phyloP scores from a whole-genome alignment of 2,888 invertebrate genomes.

The Ophraella communa region DNA sequence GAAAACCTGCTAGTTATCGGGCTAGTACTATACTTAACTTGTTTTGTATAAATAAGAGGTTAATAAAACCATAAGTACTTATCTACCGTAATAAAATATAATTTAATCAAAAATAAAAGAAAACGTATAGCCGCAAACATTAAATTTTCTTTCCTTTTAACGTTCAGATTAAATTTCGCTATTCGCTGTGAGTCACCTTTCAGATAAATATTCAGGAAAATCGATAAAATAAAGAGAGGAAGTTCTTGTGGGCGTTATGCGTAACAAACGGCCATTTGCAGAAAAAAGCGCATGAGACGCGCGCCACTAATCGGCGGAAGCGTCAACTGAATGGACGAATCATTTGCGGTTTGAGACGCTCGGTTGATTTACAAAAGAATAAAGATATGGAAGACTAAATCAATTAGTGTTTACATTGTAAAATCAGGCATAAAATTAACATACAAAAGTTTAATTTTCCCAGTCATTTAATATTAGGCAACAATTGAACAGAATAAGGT shows the following conservation, averaged over 20 bases:
- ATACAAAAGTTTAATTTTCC: no score
- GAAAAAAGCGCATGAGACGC: conserved; percentile 1
- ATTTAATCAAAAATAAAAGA: no score
- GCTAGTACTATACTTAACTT: no score
- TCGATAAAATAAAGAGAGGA: background rate
- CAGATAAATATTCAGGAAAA: background rate
- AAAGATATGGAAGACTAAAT: background rate
- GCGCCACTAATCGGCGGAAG: background rate
- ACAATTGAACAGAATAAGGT: no score
- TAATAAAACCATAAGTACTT: no score
- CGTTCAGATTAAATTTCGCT: background rate
- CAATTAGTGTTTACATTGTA: background rate
- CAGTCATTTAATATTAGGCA: no score
- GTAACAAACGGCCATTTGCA: conserved; percentile 4
- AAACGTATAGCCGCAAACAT: background rate
- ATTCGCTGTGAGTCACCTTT: background rate
- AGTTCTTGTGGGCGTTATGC: background rate
- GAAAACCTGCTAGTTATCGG: no score
- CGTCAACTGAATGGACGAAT: background rate
- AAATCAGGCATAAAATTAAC: background rate
- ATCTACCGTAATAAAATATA: no score
- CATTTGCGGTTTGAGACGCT: background rate
- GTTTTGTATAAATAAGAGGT: no score
- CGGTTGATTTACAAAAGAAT: background rate
- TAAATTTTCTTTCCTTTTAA: background rate